Conservation (phyloP, 1,140 invertebrate species). For the Pseudomyrmex dendroicus region DNA sequence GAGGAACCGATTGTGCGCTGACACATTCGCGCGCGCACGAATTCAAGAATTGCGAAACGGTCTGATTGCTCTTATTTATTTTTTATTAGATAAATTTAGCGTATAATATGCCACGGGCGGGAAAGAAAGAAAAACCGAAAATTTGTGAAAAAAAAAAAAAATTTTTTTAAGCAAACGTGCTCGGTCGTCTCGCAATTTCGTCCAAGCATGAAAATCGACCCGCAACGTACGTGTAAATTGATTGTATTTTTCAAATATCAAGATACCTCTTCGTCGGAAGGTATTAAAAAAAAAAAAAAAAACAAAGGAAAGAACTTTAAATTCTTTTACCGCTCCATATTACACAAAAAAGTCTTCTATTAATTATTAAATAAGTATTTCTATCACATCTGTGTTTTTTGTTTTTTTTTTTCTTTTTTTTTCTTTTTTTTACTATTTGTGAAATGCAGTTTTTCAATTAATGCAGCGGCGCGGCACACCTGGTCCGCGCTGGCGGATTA, state of each 20-base stretch:
- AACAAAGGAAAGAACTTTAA: background rate
- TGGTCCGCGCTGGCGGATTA: conserved; percentile 7
- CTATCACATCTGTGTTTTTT: background rate
- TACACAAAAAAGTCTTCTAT: conserved; percentile 3
- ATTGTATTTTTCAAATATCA: background rate
- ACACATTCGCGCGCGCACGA: too few relatives aligned
- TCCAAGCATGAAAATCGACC: background rate
- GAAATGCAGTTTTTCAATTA: conserved; percentile 30
- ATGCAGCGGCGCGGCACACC: background rate
- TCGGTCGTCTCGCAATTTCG: background rate
- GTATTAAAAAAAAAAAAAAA: conserved; percentile 39
- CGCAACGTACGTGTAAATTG: background rate
- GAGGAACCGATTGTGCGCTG: too few relatives aligned
- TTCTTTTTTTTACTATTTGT: background rate
- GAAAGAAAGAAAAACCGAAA: background rate
- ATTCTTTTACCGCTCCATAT: conserved; percentile 11
- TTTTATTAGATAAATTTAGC: conserved; percentile 5
- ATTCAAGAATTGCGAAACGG: too few relatives aligned
- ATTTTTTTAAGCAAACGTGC: background rate
- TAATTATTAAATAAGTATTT: conserved; percentile 25
- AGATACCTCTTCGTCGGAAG: conserved; percentile 14
- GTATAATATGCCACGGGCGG: background rate
- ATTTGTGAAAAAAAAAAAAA: background rate
- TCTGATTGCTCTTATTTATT: conserved; percentile 14
- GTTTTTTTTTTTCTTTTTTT: background rate